Evolutionary conservation across 2,797 vertebrate species (phyloP).

Genomic region (Zalophus californianus): DNA sequence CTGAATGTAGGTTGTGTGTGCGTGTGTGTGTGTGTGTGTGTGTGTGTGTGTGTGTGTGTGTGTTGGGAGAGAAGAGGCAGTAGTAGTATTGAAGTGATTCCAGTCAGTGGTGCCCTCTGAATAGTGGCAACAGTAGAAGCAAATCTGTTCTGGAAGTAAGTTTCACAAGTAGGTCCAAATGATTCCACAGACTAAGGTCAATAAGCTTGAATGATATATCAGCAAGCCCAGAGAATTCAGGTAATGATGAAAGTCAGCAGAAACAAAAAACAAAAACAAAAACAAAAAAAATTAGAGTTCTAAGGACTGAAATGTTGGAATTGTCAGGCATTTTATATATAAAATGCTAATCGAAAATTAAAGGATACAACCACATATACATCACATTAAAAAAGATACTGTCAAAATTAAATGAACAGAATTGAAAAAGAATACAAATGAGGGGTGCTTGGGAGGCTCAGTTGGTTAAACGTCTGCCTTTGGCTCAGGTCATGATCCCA

Average conservation of each 20-base stretch:
- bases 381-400: background rate
- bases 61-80: background rate
- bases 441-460: no score
- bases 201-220: background rate
- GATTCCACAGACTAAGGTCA: background rate
- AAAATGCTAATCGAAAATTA: background rate
- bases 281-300: background rate
- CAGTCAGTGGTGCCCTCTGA: no score
- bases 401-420: background rate
- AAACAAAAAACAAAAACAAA: background rate
- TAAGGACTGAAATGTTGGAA: background rate
- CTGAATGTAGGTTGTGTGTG: background rate
- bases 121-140: background rate
- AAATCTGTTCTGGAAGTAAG: background rate
- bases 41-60: background rate
- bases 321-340: background rate
- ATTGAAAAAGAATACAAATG: background rate
- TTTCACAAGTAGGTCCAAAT: background rate
- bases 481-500: no score
- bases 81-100: background rate
- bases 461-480: no score
- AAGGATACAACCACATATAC: background rate
- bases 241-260: background rate
- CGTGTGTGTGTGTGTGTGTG: background rate
- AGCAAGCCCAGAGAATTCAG: background rate